Percentiles rank a stretch among this genome's conserved stretches.
Evolutionary conservation across 1,140 invertebrate genomes (phyloP).

Genomic region (Oryzaephilus surinamensis): DNA sequence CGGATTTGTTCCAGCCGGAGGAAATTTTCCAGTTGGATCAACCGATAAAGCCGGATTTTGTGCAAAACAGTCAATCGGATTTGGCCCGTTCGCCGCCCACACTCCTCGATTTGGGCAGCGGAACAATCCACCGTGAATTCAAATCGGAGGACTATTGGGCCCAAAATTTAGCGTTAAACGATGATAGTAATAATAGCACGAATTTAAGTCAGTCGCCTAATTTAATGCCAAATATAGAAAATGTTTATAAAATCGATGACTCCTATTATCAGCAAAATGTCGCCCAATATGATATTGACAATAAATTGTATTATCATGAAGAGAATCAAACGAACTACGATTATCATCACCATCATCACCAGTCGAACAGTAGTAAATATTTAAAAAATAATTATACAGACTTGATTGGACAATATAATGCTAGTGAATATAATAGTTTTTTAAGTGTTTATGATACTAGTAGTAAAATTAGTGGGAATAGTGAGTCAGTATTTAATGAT

Average conservation of each 20-base stretch:
- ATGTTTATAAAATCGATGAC: constrained; percentile 10
- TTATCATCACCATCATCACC: constrained; percentile 12
- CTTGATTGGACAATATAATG: constrained; percentile 20
- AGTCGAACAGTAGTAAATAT: too few relatives aligned
- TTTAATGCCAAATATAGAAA: constrained; percentile 8
- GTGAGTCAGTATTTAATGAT: constrained; percentile 21
- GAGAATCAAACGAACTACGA: constrained; percentile 21
- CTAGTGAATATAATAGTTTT: constrained; percentile 26
- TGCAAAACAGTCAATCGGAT: constrained; percentile 36
- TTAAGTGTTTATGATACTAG: constrained; percentile 23
- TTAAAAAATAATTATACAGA: constrained; percentile 25
- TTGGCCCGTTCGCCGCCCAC: constrained; percentile 52
- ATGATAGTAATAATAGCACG: constrained; percentile 31
- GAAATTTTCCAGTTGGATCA: constrained; percentile 69
- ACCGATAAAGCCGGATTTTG: constrained; percentile 52
- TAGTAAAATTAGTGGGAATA: constrained; percentile 24
- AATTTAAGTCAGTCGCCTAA: constrained; percentile 31
- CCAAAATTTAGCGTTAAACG: constrained; percentile 21
- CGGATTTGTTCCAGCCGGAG: constrained; percentile 64
- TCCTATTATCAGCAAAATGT: too few relatives aligned
- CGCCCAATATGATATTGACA: too few relatives aligned
- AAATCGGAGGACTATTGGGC: constrained; percentile 42
- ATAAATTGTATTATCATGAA: constrained; percentile 17
- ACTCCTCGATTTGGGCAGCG: constrained; percentile 58
- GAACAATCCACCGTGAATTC: constrained; percentile 46